Percentiles rank a stretch among this genome's conserved stretches.
These are phyloP conservation scores for Spisula subtruncata DNA, from an alignment of 2,888 invertebrate genomes.

Conservation along the genomic window DNA sequence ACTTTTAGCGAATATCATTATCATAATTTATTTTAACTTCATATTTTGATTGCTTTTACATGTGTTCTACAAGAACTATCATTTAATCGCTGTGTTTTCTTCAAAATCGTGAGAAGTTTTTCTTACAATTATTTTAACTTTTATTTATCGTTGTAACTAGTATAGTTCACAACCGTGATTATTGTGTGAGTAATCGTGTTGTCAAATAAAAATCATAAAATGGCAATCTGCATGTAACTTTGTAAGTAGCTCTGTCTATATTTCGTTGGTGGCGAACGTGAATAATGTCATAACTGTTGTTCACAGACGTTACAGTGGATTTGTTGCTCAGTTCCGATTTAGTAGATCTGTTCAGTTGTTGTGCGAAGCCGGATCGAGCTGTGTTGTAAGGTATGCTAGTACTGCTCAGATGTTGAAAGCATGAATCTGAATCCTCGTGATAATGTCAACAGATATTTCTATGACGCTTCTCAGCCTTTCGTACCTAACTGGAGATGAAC, in stretches of 20 bases:
- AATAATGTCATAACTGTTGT: neutral
- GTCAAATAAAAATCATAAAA: conserved; percentile 16
- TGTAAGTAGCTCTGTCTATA: neutral
- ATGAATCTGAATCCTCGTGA: neutral
- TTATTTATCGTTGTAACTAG: neutral
- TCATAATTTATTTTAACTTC: neutral
- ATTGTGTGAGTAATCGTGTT: conserved; percentile 43
- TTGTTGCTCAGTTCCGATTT: neutral
- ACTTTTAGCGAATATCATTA: neutral
- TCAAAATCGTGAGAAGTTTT: neutral
- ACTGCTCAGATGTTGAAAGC: neutral
- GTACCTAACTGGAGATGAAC: no score
- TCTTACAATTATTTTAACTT: neutral
- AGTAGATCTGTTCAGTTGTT: neutral
- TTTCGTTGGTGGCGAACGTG: neutral
- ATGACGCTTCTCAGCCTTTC: no score
- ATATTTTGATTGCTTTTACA: conserved; percentile 24
- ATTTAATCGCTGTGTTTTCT: neutral
- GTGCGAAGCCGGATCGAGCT: neutral
- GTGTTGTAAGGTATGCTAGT: neutral
- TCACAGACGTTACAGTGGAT: neutral
- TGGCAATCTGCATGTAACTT: neutral
- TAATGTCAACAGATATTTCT: no score
- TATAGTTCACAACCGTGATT: neutral
- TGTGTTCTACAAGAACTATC: conserved; percentile 18